phyloP scores from a whole-genome alignment of 1,140 invertebrate species.

The Pristionchus pacificus region DNA sequence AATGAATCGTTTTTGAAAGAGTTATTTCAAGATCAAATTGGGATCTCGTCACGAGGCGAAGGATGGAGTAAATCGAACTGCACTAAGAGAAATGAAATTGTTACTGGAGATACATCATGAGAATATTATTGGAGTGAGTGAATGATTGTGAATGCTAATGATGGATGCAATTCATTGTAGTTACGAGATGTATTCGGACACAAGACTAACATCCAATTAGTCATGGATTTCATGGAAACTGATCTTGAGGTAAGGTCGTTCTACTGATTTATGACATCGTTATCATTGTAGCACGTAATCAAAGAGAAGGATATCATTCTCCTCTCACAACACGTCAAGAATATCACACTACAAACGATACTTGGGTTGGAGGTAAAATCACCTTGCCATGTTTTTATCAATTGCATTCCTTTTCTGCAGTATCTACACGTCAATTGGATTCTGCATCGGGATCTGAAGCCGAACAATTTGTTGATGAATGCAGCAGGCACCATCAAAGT shows the following conservation, averaged over 20 bases:
- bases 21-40: constrained; percentile 77
- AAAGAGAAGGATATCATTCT: constrained; percentile 74
- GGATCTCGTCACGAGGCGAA: constrained; percentile 85
- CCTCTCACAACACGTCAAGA: constrained; percentile 86
- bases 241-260: constrained; percentile 96
- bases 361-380: constrained; percentile 72
- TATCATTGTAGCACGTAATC: constrained; percentile 62
- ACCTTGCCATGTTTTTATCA: no score
- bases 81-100: constrained; percentile 94
- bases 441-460: constrained; percentile 92
- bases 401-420: constrained; percentile 33
- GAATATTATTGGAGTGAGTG: constrained; percentile 80
- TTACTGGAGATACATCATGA: constrained; percentile 89
- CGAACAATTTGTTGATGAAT: constrained; percentile 95
- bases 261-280: no score
- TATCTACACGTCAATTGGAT: constrained; percentile 95
- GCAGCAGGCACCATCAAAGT: constrained; percentile 80
- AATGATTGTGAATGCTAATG: constrained; percentile 2
- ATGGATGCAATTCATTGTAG: constrained; percentile 50
- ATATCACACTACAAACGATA: constrained; percentile 89
- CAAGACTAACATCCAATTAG: constrained; percentile 94
- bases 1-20: constrained; percentile 17
- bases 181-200: constrained; percentile 90
- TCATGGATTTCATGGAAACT: constrained; percentile 99
- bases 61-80: constrained; percentile 97